Evolutionary conservation across 2,888 invertebrate species (phyloP).

Genomic region (Schrankia costaestrigalis): DNA sequence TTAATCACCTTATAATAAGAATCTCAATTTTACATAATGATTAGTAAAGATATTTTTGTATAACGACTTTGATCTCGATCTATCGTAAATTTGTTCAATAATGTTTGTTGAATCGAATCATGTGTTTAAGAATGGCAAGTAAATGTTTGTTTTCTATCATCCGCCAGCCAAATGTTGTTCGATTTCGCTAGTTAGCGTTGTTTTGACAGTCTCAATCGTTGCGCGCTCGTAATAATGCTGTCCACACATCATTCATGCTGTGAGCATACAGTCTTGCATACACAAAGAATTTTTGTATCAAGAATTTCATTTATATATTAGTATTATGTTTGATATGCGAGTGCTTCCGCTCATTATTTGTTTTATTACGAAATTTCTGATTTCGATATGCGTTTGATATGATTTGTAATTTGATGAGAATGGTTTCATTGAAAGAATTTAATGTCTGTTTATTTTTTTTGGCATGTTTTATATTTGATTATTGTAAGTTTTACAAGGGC

Average conservation of each 20-base stretch:
- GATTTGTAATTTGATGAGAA: conserved; percentile 30
- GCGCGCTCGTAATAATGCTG: conserved; percentile 62
- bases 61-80: conserved; percentile 66
- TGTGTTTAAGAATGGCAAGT: conserved; percentile 68
- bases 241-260: conserved; percentile 55
- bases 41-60: conserved; percentile 53
- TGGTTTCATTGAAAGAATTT: conserved; percentile 30
- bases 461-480: no score
- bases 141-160: conserved; percentile 77
- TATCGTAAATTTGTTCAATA: conserved; percentile 66
- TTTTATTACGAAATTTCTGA: conserved; percentile 26
- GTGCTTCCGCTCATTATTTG: conserved; percentile 30
- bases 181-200: conserved; percentile 71
- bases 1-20: conserved; percentile 42
- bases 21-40: conserved; percentile 34
- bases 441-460: conserved; percentile 31
- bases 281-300: conserved; percentile 32
- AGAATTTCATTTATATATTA: conserved; percentile 32
- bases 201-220: conserved; percentile 76
- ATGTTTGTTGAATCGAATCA: conserved; percentile 69
- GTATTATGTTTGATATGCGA: conserved; percentile 26
- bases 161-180: conserved; percentile 70
- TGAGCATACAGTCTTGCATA: conserved; percentile 42
- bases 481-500: no score
- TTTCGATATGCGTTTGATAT: conserved; percentile 27